Conservation (phyloP, 2,113 vertebrate genomes). For the Tinamus guttatus region DNA sequence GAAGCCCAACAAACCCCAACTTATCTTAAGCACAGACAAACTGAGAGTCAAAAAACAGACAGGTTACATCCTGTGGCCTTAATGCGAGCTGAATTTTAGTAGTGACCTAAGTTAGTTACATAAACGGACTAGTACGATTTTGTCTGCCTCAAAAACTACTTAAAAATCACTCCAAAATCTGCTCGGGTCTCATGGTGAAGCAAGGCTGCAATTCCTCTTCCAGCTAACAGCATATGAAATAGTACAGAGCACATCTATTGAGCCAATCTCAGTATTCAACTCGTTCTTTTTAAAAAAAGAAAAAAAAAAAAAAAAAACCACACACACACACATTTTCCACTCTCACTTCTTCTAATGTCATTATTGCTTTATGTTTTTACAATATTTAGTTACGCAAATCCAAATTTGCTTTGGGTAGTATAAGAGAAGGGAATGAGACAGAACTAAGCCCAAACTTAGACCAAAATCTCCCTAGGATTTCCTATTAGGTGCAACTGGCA, state of each 20-base stretch:
- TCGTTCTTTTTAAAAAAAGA: neutral
- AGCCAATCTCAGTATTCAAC: neutral
- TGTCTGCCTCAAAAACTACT: neutral
- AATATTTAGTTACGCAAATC: neutral
- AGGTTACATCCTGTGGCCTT: neutral
- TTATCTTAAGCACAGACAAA: neutral
- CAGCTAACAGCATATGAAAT: fast-evolving
- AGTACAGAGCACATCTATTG: neutral
- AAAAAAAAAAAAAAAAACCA: neutral
- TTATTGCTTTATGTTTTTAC: neutral
- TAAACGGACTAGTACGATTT: neutral
- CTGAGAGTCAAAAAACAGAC: neutral
- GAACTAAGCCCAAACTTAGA: neutral
- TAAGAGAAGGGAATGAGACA: neutral
- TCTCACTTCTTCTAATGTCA: neutral
- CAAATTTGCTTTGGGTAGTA: neutral
- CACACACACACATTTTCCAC: neutral
- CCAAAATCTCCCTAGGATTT: neutral
- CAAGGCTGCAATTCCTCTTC: neutral
- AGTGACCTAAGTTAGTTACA: neutral
- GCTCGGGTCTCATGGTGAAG: neutral
- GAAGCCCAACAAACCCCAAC: neutral
- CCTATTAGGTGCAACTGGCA: neutral
- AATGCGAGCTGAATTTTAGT: neutral
- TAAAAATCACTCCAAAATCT: neutral